A percentile compares a stretch with the other conserved stretches of the same genome.
Evolutionary conservation across 2,113 vertebrate species (phyloP).

Genomic region (Columba livia): DNA sequence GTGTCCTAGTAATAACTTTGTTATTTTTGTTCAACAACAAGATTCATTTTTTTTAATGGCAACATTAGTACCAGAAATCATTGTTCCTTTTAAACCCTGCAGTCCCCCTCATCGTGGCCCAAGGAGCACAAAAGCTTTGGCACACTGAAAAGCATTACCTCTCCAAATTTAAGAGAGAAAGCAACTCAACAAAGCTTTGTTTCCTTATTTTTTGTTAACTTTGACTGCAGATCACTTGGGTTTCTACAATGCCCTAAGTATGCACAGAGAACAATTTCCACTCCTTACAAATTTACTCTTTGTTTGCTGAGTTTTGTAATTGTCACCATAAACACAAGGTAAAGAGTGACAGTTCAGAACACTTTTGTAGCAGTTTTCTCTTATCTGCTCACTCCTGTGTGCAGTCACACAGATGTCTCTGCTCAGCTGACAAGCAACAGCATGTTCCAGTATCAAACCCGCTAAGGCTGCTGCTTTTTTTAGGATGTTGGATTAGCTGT

Average conservation of each 20-base stretch:
- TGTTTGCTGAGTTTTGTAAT: neutral
- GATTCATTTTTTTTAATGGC: neutral
- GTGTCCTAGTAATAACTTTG: neutral
- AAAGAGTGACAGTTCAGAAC: neutral
- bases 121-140: neutral
- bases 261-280: neutral
- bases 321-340: neutral
- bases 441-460: neutral
- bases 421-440: neutral
- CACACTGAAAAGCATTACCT: neutral
- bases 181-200: neutral
- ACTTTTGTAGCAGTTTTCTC: neutral
- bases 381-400: neutral
- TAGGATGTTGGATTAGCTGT: neutral
- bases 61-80: neutral
- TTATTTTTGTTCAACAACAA: neutral
- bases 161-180: neutral
- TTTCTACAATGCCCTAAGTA: neutral
- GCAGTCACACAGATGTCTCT: neutral
- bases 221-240: neutral
- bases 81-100: neutral
- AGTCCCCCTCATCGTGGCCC: neutral
- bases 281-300: neutral
- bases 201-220: neutral
- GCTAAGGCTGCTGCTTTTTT: neutral